These are phyloP conservation scores for Hemibagrus wyckioides DNA, from an alignment of 2,113 vertebrate species.

Conservation along the genomic window DNA sequence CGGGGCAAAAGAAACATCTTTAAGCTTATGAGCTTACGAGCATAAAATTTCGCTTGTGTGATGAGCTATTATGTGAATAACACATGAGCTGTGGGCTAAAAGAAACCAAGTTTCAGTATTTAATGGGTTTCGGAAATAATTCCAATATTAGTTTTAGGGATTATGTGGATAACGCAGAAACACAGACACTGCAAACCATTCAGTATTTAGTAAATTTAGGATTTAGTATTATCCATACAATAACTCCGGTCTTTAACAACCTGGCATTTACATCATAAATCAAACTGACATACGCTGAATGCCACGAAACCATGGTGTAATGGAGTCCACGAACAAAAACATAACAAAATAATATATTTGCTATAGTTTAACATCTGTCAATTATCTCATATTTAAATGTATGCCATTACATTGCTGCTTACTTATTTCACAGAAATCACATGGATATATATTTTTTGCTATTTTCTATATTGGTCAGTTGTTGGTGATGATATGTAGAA, in stretches of 20 bases:
- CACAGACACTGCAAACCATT: not conserved
- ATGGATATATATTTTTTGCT: not conserved
- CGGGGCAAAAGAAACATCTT: slow-evolving; percentile 12
- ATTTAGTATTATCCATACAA: not conserved
- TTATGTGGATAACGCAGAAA: slow-evolving; percentile 9
- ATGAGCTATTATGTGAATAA: not conserved
- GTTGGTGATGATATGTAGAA: not conserved
- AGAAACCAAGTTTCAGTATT: not conserved
- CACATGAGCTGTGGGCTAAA: not conserved
- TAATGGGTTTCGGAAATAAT: not conserved
- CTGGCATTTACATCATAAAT: not conserved
- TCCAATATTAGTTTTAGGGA: not conserved
- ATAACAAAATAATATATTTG: not conserved
- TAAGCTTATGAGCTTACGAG: not conserved
- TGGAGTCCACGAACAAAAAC: not conserved
- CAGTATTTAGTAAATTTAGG: too few species aligned
- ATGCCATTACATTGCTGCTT: not conserved
- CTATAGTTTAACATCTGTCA: not conserved
- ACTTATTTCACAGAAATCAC: not conserved
- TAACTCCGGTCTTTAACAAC: not conserved
- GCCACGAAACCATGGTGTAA: not conserved
- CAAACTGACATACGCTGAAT: not conserved
- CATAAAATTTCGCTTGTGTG: slow-evolving; percentile 3
- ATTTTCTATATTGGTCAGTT: too few species aligned
- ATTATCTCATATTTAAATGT: not conserved